phyloP scores from a whole-genome alignment of 2,888 invertebrate species.

The Drosophila yooni region DNA sequence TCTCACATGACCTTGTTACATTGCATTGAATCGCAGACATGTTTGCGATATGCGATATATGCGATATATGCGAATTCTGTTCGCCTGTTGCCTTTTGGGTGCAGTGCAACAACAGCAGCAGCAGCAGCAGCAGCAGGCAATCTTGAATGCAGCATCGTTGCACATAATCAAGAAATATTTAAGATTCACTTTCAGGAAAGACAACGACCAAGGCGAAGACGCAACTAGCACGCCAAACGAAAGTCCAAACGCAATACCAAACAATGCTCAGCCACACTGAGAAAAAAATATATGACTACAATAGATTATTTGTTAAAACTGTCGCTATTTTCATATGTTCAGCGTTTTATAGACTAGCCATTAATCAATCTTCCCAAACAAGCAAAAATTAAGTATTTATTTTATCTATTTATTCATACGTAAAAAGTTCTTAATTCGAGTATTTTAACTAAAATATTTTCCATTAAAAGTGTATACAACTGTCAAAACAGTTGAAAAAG shows the following conservation, averaged over 20 bases:
- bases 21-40: conserved; percentile 53
- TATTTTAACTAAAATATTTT: background rate
- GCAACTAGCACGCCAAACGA: conserved; percentile 52
- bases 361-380: background rate
- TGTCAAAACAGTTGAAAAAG: background rate
- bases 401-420: too few relatives aligned
- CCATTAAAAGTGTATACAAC: background rate
- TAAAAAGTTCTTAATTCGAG: background rate
- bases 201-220: conserved; percentile 23
- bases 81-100: conserved; percentile 35
- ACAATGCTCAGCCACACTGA: conserved; percentile 45
- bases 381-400: background rate
- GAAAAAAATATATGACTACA: background rate
- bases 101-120: conserved; percentile 32
- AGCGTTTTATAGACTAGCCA: accelerated
- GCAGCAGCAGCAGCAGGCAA: conserved; percentile 23
- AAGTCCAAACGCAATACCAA: conserved; percentile 51
- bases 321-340: accelerated
- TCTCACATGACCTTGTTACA: conserved; percentile 75
- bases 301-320: background rate
- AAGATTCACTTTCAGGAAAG: conserved; percentile 74
- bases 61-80: conserved; percentile 65
- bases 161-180: conserved; percentile 73
- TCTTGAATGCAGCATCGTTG: conserved; percentile 36
- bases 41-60: conserved; percentile 20